These are phyloP conservation scores for Pseudachorutes palmiensis DNA, from an alignment of 1,140 invertebrate species.

Conservation along the genomic window DNA sequence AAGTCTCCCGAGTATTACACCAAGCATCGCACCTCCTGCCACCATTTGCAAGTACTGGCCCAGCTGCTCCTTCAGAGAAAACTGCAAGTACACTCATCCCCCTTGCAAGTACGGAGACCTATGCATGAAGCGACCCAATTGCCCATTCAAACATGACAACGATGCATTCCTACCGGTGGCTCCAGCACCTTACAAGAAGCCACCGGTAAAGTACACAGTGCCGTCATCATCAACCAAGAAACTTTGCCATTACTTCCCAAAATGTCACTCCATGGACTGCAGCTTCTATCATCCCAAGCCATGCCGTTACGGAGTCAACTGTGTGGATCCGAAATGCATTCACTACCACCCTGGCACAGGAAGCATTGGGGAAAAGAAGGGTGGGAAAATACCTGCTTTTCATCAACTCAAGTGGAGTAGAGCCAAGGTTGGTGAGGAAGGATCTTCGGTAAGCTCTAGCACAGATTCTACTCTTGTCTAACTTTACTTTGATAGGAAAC, in stretches of 20 bases:
- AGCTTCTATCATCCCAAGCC: slow-evolving; percentile 5
- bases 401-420: slow-evolving; percentile 1
- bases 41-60: slow-evolving; percentile 4
- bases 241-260: background rate
- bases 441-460: background rate
- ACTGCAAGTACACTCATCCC: background rate
- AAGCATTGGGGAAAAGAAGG: background rate
- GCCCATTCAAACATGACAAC: background rate
- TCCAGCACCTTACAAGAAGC: background rate
- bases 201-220: background rate
- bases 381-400: background rate
- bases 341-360: background rate
- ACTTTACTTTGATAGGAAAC: background rate
- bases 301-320: slow-evolving; percentile 1
- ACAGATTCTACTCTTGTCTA: background rate
- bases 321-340: background rate
- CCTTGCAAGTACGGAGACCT: background rate
- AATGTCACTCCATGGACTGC: background rate
- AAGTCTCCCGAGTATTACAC: background rate
- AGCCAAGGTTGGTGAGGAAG: background rate
- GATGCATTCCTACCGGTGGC: background rate
- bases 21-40: background rate
- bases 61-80: background rate
- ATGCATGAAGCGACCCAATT: background rate
- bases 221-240: background rate